Base-by-base conservation (phyloP, 2,888 invertebrate species). In the Caenorhabditis plicata region DNA sequence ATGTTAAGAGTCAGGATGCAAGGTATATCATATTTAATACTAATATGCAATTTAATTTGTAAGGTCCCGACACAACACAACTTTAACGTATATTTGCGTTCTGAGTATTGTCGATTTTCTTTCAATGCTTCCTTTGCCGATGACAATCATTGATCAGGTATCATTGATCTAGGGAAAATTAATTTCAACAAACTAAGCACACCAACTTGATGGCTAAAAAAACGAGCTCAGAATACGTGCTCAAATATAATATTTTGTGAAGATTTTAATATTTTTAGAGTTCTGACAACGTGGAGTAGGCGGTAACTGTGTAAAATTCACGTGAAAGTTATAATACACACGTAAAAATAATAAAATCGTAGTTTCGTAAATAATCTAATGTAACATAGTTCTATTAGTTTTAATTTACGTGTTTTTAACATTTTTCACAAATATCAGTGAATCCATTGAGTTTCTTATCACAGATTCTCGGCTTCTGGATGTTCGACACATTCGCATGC, bases 141-240 rank as follows among this genome's bases (percentile, higher is more conserved):
- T 79, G 77, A 77, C 79, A 17, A 79, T 79, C 32, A 67, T 78
- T n/a, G 79, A 79, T 41, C 78, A 78, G 70, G 67, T 78, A 33
- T 45, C 7, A 38, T 15, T 29, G 4, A n/a, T n/a, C n/a, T n/a
- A n/a, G n/a, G n/a, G n/a, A n/a, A n/a, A n/a, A n/a, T n/a, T n/a
- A n/a, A n/a, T n/a, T n/a, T n/a, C n/a, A n/a, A n/a, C n/a, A n/a
- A n/a, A n/a, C n/a, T n/a, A n/a, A n/a, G n/a, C n/a, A n/a, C n/a
- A n/a, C n/a, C n/a, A n/a, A n/a, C n/a, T n/a, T n/a, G n/a, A n/a
- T n/a, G n/a, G n/a, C n/a, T n/a, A n/a, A n/a, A n/a, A n/a, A n/a
- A n/a, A n/a, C n/a, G n/a, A n/a, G n/a, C n/a, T n/a, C n/a, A n/a
- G n/a, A n/a, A n/a, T n/a, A n/a, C n/a, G n/a, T n/a, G n/a, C n/a